phyloP scores from a whole-genome alignment of 2,113 vertebrate species.

The Hepsetus odoe region DNA sequence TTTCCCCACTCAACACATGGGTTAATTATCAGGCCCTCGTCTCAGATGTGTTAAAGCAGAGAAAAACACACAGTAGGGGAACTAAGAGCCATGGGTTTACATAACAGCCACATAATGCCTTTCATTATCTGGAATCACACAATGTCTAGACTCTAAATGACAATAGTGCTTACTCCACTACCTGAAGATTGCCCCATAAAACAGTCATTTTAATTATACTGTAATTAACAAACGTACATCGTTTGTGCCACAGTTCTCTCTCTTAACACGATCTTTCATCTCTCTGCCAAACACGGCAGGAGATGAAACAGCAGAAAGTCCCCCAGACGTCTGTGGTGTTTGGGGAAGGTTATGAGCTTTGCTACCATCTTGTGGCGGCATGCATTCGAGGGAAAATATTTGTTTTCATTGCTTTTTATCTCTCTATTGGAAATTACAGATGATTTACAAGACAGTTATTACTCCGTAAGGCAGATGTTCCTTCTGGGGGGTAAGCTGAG shows the following conservation, averaged over 20 bases:
- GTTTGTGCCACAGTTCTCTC: slow-evolving; percentile 13
- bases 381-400: not conserved
- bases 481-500: not conserved
- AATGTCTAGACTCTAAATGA: slow-evolving; percentile 55
- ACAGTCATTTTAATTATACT: slow-evolving; percentile 42
- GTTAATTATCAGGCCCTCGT: not conserved
- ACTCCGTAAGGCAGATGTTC: not conserved
- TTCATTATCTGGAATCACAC: slow-evolving; percentile 48
- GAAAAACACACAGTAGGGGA: slow-evolving; percentile 11
- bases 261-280: slow-evolving; percentile 29
- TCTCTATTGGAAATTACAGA: not conserved
- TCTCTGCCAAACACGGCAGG: slow-evolving; percentile 28
- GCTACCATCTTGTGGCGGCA: slow-evolving; percentile 48
- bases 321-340: not conserved
- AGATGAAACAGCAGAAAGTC: slow-evolving; percentile 48
- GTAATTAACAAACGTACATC: slow-evolving; percentile 44
- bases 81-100: slow-evolving; percentile 40
- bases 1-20: not conserved
- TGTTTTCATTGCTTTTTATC: not conserved
- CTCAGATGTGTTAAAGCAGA: not conserved
- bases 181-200: slow-evolving; percentile 40
- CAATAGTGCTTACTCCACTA: slow-evolving; percentile 14
- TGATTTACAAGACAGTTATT: not conserved
- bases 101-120: slow-evolving; percentile 42
- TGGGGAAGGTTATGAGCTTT: slow-evolving; percentile 31